phyloP scores from a whole-genome alignment of 2,888 invertebrate genomes.

The Melieria omissa region DNA sequence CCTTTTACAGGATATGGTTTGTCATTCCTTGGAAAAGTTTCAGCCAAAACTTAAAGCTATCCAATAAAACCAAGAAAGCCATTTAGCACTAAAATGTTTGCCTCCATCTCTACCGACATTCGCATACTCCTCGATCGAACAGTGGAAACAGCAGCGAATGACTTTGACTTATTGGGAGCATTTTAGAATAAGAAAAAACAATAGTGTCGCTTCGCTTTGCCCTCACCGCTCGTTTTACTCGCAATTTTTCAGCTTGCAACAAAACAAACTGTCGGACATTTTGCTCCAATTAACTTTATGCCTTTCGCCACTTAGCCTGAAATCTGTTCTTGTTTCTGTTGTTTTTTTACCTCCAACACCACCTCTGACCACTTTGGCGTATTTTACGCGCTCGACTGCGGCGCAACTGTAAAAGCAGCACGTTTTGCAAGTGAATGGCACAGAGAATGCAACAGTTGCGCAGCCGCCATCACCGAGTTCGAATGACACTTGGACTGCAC shows the following conservation, averaged over 20 bases:
- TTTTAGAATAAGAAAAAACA: too few relatives aligned
- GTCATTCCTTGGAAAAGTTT: too few relatives aligned
- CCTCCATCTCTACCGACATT: too few relatives aligned
- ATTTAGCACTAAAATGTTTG: too few relatives aligned
- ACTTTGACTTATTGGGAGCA: too few relatives aligned
- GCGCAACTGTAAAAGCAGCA: not conserved
- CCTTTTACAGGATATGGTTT: too few relatives aligned
- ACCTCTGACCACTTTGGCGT: not conserved
- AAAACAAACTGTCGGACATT: not conserved
- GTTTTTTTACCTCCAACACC: not conserved
- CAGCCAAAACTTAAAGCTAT: too few relatives aligned
- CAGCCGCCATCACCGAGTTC: conserved; percentile 46
- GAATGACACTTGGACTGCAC: not conserved
- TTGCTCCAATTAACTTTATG: conserved; percentile 19
- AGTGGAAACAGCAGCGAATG: too few relatives aligned
- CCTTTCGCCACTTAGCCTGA: conserved; percentile 2
- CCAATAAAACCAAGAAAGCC: too few relatives aligned
- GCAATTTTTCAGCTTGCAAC: not conserved
- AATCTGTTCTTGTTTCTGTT: not conserved
- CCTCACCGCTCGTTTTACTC: not conserved
- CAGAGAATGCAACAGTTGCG: conserved; percentile 47
- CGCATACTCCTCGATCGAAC: too few relatives aligned
- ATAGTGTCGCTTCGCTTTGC: not conserved
- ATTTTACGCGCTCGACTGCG: conserved; percentile 17
- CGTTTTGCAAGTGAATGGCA: not conserved